These are phyloP conservation scores for Diplodus puntazzo DNA, from an alignment of 2,797 vertebrate species.

Conservation along the genomic window DNA sequence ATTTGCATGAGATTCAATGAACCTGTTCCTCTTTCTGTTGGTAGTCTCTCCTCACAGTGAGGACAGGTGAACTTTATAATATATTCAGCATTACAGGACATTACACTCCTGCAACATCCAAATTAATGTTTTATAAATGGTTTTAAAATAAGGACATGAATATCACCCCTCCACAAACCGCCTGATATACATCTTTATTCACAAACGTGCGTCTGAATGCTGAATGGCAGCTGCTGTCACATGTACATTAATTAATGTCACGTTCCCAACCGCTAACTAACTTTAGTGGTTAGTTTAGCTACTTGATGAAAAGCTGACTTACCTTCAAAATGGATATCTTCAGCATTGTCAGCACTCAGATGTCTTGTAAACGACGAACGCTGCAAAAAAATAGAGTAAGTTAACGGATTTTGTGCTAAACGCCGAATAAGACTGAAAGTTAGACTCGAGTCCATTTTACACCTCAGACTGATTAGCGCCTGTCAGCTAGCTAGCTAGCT, in stretches of 20 bases:
- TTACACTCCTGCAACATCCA: not conserved
- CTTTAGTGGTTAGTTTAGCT: not conserved
- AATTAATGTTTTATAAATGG: too few relatives aligned
- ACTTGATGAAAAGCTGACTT: not conserved
- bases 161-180: too few relatives aligned
- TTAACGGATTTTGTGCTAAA: not conserved
- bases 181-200: too few relatives aligned
- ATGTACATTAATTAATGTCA: too few relatives aligned
- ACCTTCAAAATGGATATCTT: slow-evolving; percentile 79
- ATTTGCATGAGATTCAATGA: too few relatives aligned
- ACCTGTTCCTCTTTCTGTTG: too few relatives aligned
- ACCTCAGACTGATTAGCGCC: not conserved
- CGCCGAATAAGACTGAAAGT: too few relatives aligned
- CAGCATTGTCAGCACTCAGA: slow-evolving; percentile 45
- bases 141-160: not conserved
- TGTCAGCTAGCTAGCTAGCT: not conserved
- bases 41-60: not conserved
- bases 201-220: not conserved
- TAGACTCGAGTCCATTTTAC: not conserved
- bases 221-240: too few relatives aligned
- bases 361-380: not conserved
- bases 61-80: not conserved
- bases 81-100: not conserved
- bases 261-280: not conserved
- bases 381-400: slow-evolving; percentile 1